These are phyloP conservation scores for Coelopa frigida DNA, from an alignment of 1,140 invertebrate species.

Conservation along the genomic window DNA sequence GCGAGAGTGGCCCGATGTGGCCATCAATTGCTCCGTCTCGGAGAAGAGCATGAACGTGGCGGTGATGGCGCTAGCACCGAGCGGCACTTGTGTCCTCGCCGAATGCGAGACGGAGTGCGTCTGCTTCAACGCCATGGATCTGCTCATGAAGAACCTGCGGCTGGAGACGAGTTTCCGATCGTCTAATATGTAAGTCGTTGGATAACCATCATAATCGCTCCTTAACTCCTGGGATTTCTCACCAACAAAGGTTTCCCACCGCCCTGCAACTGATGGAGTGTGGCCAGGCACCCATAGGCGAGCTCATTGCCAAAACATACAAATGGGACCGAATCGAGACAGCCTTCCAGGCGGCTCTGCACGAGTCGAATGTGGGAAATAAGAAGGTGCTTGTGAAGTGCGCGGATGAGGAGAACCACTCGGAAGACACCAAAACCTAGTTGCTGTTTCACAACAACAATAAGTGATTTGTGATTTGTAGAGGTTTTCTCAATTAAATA, in stretches of 20 bases:
- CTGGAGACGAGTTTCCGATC: slow-evolving; percentile 32
- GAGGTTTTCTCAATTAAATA: too few relatives aligned
- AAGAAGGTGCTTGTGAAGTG: slow-evolving; percentile 29
- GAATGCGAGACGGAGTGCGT: slow-evolving; percentile 32
- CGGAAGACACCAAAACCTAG: too few relatives aligned
- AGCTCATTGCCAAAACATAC: slow-evolving; percentile 21
- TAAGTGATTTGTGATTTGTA: too few relatives aligned
- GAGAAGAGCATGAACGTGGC: slow-evolving; percentile 34
- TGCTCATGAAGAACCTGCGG: slow-evolving; percentile 37
- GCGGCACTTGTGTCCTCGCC: slow-evolving; percentile 27
- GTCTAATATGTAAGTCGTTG: slow-evolving; percentile 27
- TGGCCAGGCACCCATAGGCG: slow-evolving; percentile 23
- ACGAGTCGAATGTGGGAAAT: slow-evolving; percentile 27
- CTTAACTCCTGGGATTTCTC: not conserved
- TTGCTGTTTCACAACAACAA: too few relatives aligned
- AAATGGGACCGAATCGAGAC: slow-evolving; percentile 15
- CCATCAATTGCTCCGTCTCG: slow-evolving; percentile 29
- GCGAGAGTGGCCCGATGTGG: slow-evolving; percentile 26
- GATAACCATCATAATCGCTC: too few relatives aligned
- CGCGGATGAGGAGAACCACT: slow-evolving; percentile 11
- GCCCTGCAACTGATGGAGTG: slow-evolving; percentile 28
- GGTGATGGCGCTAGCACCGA: slow-evolving; percentile 30
- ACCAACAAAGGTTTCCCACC: slow-evolving; percentile 25
- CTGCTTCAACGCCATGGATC: slow-evolving; percentile 32
- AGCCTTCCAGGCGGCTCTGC: slow-evolving; percentile 25